phyloP scores from a whole-genome alignment of 2,113 vertebrate species.

The Onychorhynchus coronatus region DNA sequence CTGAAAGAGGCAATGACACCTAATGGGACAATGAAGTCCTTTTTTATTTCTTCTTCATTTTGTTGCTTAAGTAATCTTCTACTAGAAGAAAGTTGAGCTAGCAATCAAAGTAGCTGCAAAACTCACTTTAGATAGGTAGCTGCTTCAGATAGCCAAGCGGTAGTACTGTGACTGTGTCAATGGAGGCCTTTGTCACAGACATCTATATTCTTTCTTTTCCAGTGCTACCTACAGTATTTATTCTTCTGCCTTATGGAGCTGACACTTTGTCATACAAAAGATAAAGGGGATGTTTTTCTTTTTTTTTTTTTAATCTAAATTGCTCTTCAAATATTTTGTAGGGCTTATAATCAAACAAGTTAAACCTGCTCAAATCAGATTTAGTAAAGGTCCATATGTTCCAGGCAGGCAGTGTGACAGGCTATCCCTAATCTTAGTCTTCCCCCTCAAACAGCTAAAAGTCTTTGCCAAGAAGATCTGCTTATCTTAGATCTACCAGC shows the following conservation, averaged over 20 bases:
- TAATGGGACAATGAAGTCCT: neutral
- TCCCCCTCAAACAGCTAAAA: neutral
- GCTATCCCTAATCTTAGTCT: neutral
- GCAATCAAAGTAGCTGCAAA: neutral
- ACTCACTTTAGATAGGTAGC: neutral
- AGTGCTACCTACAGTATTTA: neutral
- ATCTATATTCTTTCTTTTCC: neutral
- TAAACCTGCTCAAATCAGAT: conserved; percentile 31
- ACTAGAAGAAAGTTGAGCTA: neutral
- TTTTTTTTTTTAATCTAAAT: neutral
- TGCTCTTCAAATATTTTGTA: neutral
- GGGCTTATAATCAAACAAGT: neutral
- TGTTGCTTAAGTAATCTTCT: neutral
- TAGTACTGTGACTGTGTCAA: neutral
- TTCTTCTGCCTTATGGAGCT: neutral
- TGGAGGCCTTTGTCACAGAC: neutral
- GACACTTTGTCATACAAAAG: neutral
- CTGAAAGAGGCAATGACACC: neutral
- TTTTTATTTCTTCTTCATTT: neutral
- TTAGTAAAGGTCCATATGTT: conserved; percentile 21
- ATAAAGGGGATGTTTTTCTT: neutral
- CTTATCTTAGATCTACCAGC: neutral
- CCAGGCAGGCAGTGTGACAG: neutral
- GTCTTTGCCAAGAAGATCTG: neutral
- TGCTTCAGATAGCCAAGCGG: neutral